These are phyloP conservation scores for Drosophila gaucha DNA, from an alignment of 2,888 invertebrate genomes.

Conservation along the genomic window DNA sequence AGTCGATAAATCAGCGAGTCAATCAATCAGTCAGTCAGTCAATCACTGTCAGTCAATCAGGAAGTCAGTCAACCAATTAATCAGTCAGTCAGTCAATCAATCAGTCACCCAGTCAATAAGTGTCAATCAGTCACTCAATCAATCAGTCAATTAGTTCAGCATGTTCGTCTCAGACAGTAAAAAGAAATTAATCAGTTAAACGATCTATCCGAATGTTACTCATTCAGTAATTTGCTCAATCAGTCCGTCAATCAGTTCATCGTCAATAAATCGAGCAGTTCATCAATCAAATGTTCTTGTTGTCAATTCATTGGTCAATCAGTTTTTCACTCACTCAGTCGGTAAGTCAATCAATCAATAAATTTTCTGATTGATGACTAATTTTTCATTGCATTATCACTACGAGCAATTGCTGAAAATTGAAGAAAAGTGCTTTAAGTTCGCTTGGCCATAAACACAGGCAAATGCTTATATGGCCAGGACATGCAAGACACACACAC, in stretches of 20 bases:
- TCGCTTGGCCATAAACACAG: conserved; percentile 45
- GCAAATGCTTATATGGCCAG: conserved; percentile 35
- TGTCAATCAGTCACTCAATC: no score
- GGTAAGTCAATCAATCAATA: background rate
- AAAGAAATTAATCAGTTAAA: no score
- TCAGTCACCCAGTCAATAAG: background rate
- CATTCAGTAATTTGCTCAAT: no score
- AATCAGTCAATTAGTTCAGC: background rate
- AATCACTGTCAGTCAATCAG: background rate
- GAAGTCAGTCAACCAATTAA: no score
- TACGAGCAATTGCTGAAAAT: conserved; percentile 18
- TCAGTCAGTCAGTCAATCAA: background rate
- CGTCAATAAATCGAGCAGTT: no score
- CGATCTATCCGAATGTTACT: no score
- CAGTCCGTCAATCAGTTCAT: background rate
- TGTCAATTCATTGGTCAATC: no score
- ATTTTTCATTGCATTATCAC: no score
- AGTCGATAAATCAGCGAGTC: background rate
- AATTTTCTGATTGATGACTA: background rate
- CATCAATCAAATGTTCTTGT: no score
- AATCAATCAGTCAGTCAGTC: background rate
- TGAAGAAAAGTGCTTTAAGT: conserved; percentile 32
- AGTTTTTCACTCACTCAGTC: background rate
- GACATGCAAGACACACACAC: conserved; percentile 24
- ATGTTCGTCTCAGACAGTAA: no score